Percentiles rank a stretch among this genome's conserved stretches.
These are phyloP conservation scores for Heteromyza rotundicornis DNA, from an alignment of 2,888 invertebrate species.

Conservation along the genomic window DNA sequence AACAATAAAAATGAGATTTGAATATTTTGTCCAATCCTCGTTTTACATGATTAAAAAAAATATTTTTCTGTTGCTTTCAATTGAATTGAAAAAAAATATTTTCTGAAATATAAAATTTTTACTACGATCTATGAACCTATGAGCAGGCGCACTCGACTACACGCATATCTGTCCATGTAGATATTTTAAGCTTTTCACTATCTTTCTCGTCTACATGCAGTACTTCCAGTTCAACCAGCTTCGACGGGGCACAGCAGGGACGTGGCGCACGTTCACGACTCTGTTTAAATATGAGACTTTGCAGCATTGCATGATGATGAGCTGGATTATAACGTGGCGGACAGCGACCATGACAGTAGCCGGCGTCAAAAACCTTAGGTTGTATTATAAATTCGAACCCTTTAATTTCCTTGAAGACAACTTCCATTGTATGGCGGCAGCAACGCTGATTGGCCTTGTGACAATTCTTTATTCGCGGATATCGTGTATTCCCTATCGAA, in stretches of 20 bases:
- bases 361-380: slow-evolving; percentile 75
- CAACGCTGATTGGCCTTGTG: slow-evolving; percentile 67
- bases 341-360: slow-evolving; percentile 74
- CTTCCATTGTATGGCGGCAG: slow-evolving; percentile 72
- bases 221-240: slow-evolving; percentile 70
- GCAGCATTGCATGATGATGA: slow-evolving; percentile 74
- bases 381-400: slow-evolving; percentile 72
- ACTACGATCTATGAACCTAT: too few species aligned
- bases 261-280: slow-evolving; percentile 65
- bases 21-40: too few species aligned
- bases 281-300: slow-evolving; percentile 72
- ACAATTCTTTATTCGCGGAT: slow-evolving; percentile 48
- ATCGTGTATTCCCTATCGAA: background rate
- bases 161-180: slow-evolving; percentile 74
- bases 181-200: slow-evolving; percentile 68
- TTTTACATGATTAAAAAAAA: too few species aligned
- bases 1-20: too few species aligned
- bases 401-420: slow-evolving; percentile 71
- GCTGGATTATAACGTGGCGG: slow-evolving; percentile 73
- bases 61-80: too few species aligned
- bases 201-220: slow-evolving; percentile 71
- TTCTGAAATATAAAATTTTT: too few species aligned
- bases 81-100: too few species aligned
- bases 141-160: slow-evolving; percentile 77
- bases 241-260: slow-evolving; percentile 75